Evolutionary conservation across 2,113 vertebrate species (phyloP), one percentile per base, ranked within the genome.

Genomic region (Poeciliopsis occidentalis): DNA sequence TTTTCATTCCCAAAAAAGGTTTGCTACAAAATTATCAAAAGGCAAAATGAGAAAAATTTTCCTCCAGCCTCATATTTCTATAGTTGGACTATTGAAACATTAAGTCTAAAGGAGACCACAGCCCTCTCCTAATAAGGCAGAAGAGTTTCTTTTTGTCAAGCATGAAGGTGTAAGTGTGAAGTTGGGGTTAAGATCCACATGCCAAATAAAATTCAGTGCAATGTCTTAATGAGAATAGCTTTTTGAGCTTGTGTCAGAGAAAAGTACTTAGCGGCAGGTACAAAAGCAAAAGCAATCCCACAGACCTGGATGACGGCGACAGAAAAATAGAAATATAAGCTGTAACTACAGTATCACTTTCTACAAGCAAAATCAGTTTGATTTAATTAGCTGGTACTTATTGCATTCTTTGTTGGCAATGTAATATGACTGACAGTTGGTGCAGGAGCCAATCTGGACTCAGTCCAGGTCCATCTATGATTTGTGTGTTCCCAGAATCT

Each of bases 321-420:
- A 81, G 73, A 73, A 85, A 88, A 78, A 76, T 76, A 77, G 89
- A 87, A 92, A 91, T 75, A 61, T 76, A 87, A 88, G 67, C 84
- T 81, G 68, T 71, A 79, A 86, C 77, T 30, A 37, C 39, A 73
- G 74, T 90, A 60, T 91, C 73, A 22, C 69, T 84, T 85, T 87
- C 89, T 88, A 61, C 76, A 78, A 85, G 77, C 71, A 63, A 76
- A 79, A 85, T 78, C 80, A 85, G 85, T 93, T 83, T 91, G 81
- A 94, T 91, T 89, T 88, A 91, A 93, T 94, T 92, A 92, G 74
- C 80, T 85, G 86, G 71, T 85, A 90, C 88, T 93, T 92, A 89
- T 79, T 86, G 85, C 86, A 91, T 93, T 92, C 89, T 91, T 90
- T 85, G 79, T 87, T 66, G 68, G 79, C 78, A 62, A 75, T 75